A percentile compares a stretch with the other conserved stretches of the same genome.
These are phyloP conservation scores for Ectemnius cavifrons DNA, from an alignment of 2,888 invertebrate species.

Conservation along the genomic window DNA sequence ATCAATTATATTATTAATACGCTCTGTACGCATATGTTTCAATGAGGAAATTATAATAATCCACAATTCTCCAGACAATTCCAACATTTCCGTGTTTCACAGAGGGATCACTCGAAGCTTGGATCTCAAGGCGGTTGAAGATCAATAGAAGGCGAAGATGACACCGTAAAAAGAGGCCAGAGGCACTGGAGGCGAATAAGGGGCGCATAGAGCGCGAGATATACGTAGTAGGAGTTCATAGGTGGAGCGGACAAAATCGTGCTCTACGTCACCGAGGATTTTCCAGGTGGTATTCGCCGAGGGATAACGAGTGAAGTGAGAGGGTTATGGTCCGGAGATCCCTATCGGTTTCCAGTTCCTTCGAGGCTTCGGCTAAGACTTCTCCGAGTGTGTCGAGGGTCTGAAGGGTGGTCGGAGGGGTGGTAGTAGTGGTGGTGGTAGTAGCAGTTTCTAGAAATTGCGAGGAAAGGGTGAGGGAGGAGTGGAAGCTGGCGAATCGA, in stretches of 20 bases:
- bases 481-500: conserved; percentile 48
- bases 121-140: too few relatives aligned
- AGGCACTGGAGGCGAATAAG: neutral
- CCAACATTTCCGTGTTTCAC: too few relatives aligned
- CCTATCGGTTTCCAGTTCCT: conserved; percentile 54
- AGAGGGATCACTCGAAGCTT: too few relatives aligned
- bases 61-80: too few relatives aligned
- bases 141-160: conserved; percentile 9
- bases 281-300: conserved; percentile 53
- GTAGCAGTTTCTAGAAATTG: conserved; percentile 40
- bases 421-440: conserved; percentile 45
- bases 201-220: neutral
- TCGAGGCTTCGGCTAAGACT: conserved; percentile 43
- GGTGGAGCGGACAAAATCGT: conserved; percentile 33
- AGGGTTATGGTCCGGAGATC: conserved; percentile 61
- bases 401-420: conserved; percentile 34
- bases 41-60: too few relatives aligned
- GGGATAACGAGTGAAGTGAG: conserved; percentile 63
- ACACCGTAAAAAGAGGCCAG: neutral
- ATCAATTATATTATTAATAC: too few relatives aligned
- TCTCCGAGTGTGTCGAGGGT: conserved; percentile 48
- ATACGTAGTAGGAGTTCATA: neutral
- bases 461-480: conserved; percentile 33
- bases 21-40: too few relatives aligned
- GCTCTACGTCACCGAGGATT: conserved; percentile 46